A percentile compares a stretch with the other conserved stretches of the same genome.
Conservation (phyloP, 2,113 vertebrate genomes). For the Crotalus tigris region DNA sequence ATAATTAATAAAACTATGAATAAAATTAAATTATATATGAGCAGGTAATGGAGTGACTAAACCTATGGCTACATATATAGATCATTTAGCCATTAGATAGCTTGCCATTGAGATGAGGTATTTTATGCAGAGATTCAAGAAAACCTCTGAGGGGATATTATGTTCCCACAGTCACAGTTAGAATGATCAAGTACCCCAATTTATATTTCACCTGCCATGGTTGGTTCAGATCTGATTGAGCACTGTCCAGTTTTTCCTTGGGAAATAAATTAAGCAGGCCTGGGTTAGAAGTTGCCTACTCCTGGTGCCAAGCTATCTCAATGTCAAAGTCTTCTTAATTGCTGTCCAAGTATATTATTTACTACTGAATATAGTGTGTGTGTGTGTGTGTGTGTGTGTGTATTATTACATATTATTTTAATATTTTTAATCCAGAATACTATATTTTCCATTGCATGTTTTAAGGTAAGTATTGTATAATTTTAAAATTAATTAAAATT, state of each 20-base stretch:
- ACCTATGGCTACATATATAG: background rate
- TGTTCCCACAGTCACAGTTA: background rate
- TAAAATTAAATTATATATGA: background rate
- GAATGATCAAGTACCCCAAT: background rate
- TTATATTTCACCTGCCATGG: background rate
- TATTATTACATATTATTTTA: too few relatives aligned
- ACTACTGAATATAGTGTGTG: too few relatives aligned
- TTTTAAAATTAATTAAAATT: background rate
- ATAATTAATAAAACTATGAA: background rate
- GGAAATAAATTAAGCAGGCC: too few relatives aligned
- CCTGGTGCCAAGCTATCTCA: too few relatives aligned
- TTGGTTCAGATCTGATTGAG: background rate
- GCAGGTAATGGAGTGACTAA: background rate
- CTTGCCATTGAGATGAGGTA: background rate
- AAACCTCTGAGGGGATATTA: background rate
- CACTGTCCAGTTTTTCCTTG: too few relatives aligned
- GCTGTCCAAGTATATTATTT: too few relatives aligned
- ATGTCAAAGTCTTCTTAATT: too few relatives aligned
- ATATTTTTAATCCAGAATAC: background rate
- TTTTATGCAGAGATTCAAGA: background rate
- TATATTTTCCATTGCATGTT: background rate
- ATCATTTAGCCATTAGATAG: background rate
- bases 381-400: too few relatives aligned
- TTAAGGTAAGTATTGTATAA: background rate
- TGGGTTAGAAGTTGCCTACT: too few relatives aligned